Percentiles rank a stretch among this genome's conserved stretches.
Evolutionary conservation across 2,797 vertebrate genomes (phyloP).

Genomic region (Buceros bicornis): DNA sequence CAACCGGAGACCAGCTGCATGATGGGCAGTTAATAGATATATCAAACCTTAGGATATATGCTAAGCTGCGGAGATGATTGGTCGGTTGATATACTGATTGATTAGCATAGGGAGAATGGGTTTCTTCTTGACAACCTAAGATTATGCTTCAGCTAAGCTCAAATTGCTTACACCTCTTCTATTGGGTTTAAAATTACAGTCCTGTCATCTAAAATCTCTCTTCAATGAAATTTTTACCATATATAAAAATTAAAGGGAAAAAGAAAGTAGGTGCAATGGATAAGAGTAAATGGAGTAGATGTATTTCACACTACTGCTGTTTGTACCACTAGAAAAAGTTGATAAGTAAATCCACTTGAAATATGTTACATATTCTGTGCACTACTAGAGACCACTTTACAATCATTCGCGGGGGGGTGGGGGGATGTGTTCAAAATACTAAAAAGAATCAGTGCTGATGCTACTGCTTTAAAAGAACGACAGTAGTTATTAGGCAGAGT

Average conservation of each 20-base stretch:
- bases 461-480: conserved; percentile 32
- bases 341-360: conserved; percentile 82
- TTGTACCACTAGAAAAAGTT: conserved; percentile 80
- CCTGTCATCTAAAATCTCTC: conserved; percentile 94
- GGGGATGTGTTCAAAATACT: conserved; percentile 31
- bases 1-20: conserved; percentile 86
- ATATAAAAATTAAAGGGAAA: conserved; percentile 96
- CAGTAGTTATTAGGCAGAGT: conserved; percentile 14
- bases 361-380: conserved; percentile 70
- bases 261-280: conserved; percentile 83
- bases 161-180: conserved; percentile 94
- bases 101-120: conserved; percentile 97
- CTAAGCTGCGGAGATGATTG: conserved; percentile 94
- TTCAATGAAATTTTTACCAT: conserved; percentile 97
- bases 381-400: conserved; percentile 56
- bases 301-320: conserved; percentile 79
- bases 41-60: conserved; percentile 95
- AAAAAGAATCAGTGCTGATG: conserved; percentile 28
- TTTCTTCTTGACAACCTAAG: conserved; percentile 96
- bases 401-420: conserved; percentile 19
- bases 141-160: conserved; percentile 93
- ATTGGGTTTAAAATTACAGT: conserved; percentile 98
- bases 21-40: conserved; percentile 98
- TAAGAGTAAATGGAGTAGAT: conserved; percentile 85
- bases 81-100: conserved; percentile 93